Conservation (phyloP, 2,113 vertebrate genomes). For the Probosciger aterrimus region DNA sequence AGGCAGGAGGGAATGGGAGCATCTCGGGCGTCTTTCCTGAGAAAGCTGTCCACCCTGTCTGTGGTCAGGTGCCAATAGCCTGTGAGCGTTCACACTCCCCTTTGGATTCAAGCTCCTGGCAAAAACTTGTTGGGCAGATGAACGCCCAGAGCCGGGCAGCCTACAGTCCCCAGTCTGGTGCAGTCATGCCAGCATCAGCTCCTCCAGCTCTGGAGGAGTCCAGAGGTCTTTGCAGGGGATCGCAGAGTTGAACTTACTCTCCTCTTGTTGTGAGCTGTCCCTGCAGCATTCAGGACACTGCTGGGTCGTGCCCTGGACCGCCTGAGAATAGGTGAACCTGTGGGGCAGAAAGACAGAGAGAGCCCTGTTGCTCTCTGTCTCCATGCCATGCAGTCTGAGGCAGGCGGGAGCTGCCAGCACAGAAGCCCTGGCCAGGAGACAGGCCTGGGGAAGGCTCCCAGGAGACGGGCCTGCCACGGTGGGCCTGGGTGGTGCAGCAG, state of each 20-base stretch:
- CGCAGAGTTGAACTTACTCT: not conserved
- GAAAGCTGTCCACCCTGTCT: not conserved
- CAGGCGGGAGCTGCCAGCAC: not conserved
- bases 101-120: not conserved
- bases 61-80: not conserved
- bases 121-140: not conserved
- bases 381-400: not conserved
- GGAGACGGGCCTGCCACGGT: too few species aligned
- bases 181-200: not conserved
- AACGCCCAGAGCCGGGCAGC: not conserved
- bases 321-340: not conserved
- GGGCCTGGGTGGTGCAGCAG: not conserved
- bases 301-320: fast-evolving
- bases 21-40: not conserved
- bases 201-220: not conserved
- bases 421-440: not conserved
- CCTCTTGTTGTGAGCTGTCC: not conserved
- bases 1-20: too few species aligned
- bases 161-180: not conserved
- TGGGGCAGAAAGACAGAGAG: not conserved
- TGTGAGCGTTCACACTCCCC: too few species aligned
- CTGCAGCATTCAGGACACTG: not conserved
- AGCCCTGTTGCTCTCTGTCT: too few species aligned
- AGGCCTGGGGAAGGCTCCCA: not conserved
- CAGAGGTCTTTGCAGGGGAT: too few species aligned